Evolutionary conservation across 1,140 invertebrate genomes (phyloP).

Genomic region (Hypsibius dujardini): DNA sequence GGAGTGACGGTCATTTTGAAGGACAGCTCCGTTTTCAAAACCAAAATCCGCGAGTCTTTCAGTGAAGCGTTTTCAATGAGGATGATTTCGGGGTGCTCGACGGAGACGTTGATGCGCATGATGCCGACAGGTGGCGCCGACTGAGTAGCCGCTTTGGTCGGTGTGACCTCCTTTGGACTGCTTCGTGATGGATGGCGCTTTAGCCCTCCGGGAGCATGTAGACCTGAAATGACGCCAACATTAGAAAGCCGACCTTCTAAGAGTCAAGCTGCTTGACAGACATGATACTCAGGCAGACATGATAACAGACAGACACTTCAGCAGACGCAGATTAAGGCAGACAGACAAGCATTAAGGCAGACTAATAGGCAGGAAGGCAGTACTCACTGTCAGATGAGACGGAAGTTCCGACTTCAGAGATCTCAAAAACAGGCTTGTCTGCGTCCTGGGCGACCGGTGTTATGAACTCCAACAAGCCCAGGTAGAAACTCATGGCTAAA

Average conservation of each 20-base stretch:
- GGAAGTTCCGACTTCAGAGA: slow-evolving; percentile 4
- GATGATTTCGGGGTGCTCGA: slow-evolving; percentile 81
- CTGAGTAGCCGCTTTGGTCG: slow-evolving; percentile 27
- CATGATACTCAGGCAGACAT: too few relatives aligned
- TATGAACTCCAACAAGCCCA: slow-evolving; percentile 1
- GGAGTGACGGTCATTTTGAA: slow-evolving; percentile 10
- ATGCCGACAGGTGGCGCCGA: slow-evolving; percentile 25
- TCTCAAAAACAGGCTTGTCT: neutral
- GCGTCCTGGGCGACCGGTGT: neutral
- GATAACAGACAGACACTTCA: too few relatives aligned
- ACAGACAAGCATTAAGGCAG: too few relatives aligned
- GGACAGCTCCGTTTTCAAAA: slow-evolving; percentile 56
- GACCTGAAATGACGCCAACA: too few relatives aligned
- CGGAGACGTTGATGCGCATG: slow-evolving; percentile 54
- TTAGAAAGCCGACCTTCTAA: too few relatives aligned
- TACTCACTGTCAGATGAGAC: neutral
- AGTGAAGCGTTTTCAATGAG: slow-evolving; percentile 73
- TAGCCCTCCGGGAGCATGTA: too few relatives aligned
- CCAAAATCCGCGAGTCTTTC: slow-evolving; percentile 58
- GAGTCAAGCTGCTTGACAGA: too few relatives aligned
- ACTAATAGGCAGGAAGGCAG: too few relatives aligned
- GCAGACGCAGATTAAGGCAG: too few relatives aligned
- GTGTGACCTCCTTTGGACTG: slow-evolving; percentile 18
- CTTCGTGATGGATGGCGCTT: neutral
- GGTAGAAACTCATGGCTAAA: slow-evolving; percentile 10